A percentile compares a stretch with the other conserved stretches of the same genome.
phyloP scores from a whole-genome alignment of 1,140 invertebrate genomes.

The Drosophila obscura region DNA sequence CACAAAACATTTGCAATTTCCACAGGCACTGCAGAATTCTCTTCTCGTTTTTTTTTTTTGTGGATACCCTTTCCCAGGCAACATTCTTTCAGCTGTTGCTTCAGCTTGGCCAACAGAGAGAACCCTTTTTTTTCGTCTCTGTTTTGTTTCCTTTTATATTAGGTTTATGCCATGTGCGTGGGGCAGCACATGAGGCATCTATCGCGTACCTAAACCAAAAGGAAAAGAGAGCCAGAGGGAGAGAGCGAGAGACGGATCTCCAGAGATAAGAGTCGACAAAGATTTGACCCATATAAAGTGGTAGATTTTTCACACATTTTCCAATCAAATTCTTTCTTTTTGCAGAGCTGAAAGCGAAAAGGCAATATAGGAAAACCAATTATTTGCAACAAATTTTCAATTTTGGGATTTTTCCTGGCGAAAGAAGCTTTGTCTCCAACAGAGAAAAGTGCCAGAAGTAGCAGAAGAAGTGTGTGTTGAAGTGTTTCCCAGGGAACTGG shows the following conservation, averaged over 20 bases:
- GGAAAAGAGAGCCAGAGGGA: too few species aligned
- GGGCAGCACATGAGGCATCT: conserved; percentile 24
- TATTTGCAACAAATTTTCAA: conserved; percentile 43
- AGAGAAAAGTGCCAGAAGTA: not conserved
- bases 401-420: conserved; percentile 26
- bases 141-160: conserved; percentile 22
- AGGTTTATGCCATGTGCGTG: conserved; percentile 64
- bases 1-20: conserved; percentile 15
- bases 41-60: not conserved
- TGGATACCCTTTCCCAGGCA: not conserved
- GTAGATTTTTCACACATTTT: not conserved
- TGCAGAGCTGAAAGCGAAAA: not conserved
- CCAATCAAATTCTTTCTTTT: too few species aligned
- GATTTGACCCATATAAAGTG: conserved; percentile 44
- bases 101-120: not conserved
- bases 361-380: conserved; percentile 50
- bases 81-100: not conserved
- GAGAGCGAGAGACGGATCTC: too few species aligned
- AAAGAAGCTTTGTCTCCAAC: conserved; percentile 13
- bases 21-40: too few species aligned
- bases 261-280: not conserved
- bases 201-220: too few species aligned
- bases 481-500: conserved; percentile 6
- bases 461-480: conserved; percentile 34
- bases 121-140: not conserved